Percentiles rank a stretch among this genome's conserved stretches.
phyloP scores from a whole-genome alignment of 2,888 invertebrate species.

The Acronicta leporina region DNA sequence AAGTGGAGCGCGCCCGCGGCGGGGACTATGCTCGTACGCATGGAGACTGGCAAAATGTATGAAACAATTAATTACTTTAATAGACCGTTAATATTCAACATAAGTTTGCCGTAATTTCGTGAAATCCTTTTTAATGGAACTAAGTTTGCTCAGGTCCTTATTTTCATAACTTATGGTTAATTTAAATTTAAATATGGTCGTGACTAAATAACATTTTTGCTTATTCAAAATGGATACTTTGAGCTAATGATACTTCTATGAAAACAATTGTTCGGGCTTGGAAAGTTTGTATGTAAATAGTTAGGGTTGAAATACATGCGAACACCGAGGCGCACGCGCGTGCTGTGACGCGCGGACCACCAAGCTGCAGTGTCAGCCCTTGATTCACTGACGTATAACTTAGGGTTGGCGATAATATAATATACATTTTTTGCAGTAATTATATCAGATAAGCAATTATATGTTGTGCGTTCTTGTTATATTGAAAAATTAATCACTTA shows the following conservation, averaged over 20 bases:
- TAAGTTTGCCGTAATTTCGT: background rate
- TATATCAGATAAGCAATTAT: too few relatives aligned
- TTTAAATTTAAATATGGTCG: too few relatives aligned
- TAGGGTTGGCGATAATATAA: conserved; percentile 70
- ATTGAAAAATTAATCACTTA: background rate
- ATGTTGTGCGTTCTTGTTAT: background rate
- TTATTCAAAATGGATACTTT: conserved; percentile 24
- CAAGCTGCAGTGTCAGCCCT: conserved; percentile 83
- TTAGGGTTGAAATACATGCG: conserved; percentile 81
- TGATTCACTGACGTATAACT: conserved; percentile 78
- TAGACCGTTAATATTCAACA: conserved; percentile 23
- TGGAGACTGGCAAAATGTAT: conserved; percentile 40
- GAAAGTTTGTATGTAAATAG: conserved; percentile 76
- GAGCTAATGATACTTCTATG: conserved; percentile 40
- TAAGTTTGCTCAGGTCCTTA: background rate
- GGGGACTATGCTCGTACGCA: conserved; percentile 51
- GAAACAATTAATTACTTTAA: conserved; percentile 51
- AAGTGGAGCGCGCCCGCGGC: conserved; percentile 58
- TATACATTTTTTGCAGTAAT: conserved; percentile 10
- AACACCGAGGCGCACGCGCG: conserved; percentile 81
- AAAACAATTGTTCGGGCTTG: conserved; percentile 46
- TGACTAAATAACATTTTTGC: background rate
- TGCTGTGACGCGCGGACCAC: conserved; percentile 84
- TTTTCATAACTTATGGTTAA: too few relatives aligned
- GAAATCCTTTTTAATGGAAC: background rate